Conservation (phyloP, 2,797 vertebrate genomes). For the Margarornis squamiger region DNA sequence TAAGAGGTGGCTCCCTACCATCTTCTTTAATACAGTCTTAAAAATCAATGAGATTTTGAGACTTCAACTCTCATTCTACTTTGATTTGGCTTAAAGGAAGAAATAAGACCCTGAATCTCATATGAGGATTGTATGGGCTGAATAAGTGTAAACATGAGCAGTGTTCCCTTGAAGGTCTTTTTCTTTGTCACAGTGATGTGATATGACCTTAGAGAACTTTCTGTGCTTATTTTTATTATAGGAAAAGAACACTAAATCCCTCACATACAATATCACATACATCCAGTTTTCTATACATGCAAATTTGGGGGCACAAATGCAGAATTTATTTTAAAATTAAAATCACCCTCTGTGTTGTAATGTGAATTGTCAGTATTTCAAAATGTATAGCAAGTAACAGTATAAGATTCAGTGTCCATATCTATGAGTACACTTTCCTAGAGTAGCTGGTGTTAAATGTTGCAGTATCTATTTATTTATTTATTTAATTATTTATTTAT, state of each 20-base stretch:
- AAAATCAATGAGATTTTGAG: not conserved
- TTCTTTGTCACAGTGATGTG: not conserved
- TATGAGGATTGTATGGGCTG: not conserved
- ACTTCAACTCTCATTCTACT: not conserved
- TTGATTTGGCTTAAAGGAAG: not conserved
- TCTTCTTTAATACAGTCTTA: not conserved
- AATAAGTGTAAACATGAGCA: not conserved
- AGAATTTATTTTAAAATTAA: not conserved
- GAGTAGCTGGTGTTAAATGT: not conserved
- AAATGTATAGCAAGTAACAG: not conserved
- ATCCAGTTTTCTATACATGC: fast-evolving
- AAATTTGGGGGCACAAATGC: not conserved
- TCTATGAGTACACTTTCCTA: not conserved
- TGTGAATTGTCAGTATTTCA: not conserved
- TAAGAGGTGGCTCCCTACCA: not conserved
- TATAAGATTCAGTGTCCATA: not conserved
- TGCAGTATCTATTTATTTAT: too few species aligned
- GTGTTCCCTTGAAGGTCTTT: not conserved
- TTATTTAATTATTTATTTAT: not conserved
- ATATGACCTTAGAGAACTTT: not conserved
- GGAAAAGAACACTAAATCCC: not conserved
- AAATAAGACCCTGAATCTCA: not conserved
- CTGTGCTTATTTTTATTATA: not conserved
- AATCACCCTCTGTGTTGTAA: not conserved
- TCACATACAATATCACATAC: not conserved